These are phyloP conservation scores for Urophycis tenuis DNA, from an alignment of 2,797 vertebrate genomes.

Conservation along the genomic window DNA sequence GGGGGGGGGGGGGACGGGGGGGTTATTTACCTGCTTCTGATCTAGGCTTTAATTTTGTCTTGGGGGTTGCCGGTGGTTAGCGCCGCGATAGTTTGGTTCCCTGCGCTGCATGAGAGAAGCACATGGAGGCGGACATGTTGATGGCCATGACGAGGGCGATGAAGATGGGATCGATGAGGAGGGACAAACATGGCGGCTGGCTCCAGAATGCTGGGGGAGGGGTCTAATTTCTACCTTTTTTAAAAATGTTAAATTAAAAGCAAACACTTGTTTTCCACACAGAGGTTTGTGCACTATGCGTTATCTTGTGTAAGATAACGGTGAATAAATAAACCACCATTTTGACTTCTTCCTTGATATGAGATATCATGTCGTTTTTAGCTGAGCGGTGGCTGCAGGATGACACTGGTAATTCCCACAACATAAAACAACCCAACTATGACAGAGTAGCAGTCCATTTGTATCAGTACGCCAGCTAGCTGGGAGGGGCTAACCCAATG, in stretches of 20 bases:
- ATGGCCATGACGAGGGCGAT: constrained; percentile 28
- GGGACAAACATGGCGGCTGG: constrained; percentile 12
- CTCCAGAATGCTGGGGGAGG: not conserved
- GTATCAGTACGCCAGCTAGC: too few relatives aligned
- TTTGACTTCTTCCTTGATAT: not conserved
- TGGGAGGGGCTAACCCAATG: too few relatives aligned
- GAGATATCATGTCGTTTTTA: too few relatives aligned
- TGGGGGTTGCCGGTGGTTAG: constrained; percentile 65
- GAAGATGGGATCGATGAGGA: constrained; percentile 32
- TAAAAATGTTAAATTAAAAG: too few relatives aligned
- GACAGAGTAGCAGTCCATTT: too few relatives aligned
- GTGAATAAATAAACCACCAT: not conserved
- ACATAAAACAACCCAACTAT: too few relatives aligned
- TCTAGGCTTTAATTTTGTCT: constrained; percentile 78
- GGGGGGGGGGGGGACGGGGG: constrained; percentile 19
- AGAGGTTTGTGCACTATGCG: not conserved
- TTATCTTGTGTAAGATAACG: not conserved
- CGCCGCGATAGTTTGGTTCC: constrained; percentile 68
- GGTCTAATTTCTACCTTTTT: not conserved
- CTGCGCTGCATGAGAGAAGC: constrained; percentile 72
- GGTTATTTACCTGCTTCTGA: constrained; percentile 72
- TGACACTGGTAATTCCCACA: not conserved
- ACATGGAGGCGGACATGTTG: constrained; percentile 61
- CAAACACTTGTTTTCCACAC: too few relatives aligned
- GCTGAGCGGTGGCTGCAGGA: too few relatives aligned